phyloP scores from a whole-genome alignment of 2,797 vertebrate genomes.

The Alca torda region DNA sequence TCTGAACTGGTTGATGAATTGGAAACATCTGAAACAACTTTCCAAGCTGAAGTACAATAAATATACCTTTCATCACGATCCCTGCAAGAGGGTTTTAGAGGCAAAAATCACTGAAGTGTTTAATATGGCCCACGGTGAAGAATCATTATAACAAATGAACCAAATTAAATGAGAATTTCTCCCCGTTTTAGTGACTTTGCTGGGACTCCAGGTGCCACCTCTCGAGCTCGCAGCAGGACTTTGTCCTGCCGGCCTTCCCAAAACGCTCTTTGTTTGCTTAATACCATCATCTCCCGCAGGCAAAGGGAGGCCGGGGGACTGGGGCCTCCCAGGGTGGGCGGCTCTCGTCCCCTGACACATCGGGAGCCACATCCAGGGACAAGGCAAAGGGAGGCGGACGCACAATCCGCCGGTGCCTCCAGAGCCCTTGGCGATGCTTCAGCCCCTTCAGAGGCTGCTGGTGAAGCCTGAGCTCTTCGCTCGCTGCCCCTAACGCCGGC shows the following conservation, averaged over 20 bases:
- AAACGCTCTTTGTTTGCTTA: rapidly evolving
- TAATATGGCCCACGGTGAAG: constrained; percentile 56
- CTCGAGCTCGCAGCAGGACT: not conserved
- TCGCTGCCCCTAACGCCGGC: rapidly evolving
- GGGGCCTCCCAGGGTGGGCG: rapidly evolving
- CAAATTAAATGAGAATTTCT: constrained; percentile 50
- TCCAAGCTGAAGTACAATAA: constrained; percentile 86
- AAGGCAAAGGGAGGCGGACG: rapidly evolving
- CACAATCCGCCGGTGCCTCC: not conserved
- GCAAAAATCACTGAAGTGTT: constrained; percentile 69
- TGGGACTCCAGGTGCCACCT: constrained; percentile 33
- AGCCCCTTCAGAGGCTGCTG: not conserved
- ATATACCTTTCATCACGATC: constrained; percentile 90
- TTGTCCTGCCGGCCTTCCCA: not conserved
- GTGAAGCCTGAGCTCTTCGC: not conserved
- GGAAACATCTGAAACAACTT: constrained; percentile 96
- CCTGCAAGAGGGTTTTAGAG: constrained; percentile 75
- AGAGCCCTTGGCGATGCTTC: not conserved
- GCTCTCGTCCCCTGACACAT: rapidly evolving
- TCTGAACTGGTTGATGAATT: constrained; percentile 85
- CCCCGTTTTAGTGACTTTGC: constrained; percentile 1
- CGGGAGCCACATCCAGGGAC: rapidly evolving
- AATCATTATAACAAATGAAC: constrained; percentile 59
- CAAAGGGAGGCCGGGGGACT: not conserved
- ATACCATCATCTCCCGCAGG: rapidly evolving